These are phyloP conservation scores for Microtus pennsylvanicus DNA, from an alignment of 2,113 vertebrate species.

Conservation along the genomic window DNA sequence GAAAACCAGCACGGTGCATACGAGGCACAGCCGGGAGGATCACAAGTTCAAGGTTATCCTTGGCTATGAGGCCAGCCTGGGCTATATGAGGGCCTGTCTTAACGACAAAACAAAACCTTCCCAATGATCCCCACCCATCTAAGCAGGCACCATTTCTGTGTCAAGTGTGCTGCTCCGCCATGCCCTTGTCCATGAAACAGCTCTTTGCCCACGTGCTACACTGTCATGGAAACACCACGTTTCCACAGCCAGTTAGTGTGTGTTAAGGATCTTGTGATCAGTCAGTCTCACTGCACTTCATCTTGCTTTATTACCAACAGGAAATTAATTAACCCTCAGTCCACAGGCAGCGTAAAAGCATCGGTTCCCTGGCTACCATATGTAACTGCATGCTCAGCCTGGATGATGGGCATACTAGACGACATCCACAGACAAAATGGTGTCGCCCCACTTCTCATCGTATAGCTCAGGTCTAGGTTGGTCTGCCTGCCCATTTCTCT, in stretches of 20 bases:
- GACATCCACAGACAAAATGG: slow-evolving; percentile 49
- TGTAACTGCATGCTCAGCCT: slow-evolving; percentile 39
- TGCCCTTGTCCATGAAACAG: not conserved
- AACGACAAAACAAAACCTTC: not conserved
- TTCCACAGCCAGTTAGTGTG: slow-evolving; percentile 65
- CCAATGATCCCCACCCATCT: not conserved
- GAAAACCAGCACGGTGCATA: not conserved
- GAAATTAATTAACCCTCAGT: slow-evolving; percentile 75
- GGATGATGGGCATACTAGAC: slow-evolving; percentile 37
- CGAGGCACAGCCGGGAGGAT: not conserved
- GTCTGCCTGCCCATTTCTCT: not conserved
- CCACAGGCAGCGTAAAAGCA: slow-evolving; percentile 66
- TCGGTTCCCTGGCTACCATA: slow-evolving; percentile 67
- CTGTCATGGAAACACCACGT: slow-evolving; percentile 46
- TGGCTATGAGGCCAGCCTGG: not conserved
- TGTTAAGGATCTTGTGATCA: slow-evolving; percentile 69
- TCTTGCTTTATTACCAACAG: slow-evolving; percentile 72
- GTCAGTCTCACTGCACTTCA: slow-evolving; percentile 72
- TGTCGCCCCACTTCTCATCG: not conserved
- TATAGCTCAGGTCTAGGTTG: not conserved
- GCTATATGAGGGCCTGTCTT: not conserved
- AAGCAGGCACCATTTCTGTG: not conserved
- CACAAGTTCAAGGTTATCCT: not conserved
- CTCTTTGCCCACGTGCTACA: slow-evolving; percentile 15
- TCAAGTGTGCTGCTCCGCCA: not conserved